These are phyloP conservation scores for Physocephala rufipes DNA, from an alignment of 2,888 invertebrate species.

Conservation along the genomic window DNA sequence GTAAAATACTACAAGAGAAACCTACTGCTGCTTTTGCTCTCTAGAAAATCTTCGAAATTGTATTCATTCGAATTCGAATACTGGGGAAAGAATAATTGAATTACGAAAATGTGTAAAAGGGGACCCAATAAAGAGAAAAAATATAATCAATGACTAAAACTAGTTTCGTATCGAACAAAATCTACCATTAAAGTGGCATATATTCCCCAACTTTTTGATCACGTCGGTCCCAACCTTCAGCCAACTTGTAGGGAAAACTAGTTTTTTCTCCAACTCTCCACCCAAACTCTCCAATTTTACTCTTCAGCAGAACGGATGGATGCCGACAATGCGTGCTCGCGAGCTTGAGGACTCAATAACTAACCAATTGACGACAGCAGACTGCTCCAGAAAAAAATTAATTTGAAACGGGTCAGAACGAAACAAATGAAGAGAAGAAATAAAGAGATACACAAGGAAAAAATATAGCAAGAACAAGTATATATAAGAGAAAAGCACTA, in stretches of 20 bases:
- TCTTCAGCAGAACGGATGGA: not conserved
- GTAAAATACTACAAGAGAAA: not conserved
- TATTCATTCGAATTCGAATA: not conserved
- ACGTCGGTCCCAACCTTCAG: not conserved
- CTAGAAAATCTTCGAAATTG: slow-evolving; percentile 25
- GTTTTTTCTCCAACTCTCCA: not conserved
- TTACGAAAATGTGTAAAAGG: slow-evolving; percentile 1
- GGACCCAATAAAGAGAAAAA: not conserved
- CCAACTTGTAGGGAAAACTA: slow-evolving; percentile 7
- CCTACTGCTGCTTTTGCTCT: slow-evolving; percentile 3
- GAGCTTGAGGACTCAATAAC: not conserved
- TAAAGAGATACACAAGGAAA: not conserved
- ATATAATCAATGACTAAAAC: slow-evolving; percentile 22
- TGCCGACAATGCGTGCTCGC: too few species aligned
- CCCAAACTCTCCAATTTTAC: not conserved
- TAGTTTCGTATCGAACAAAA: slow-evolving; percentile 7
- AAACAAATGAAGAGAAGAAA: not conserved
- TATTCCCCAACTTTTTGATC: not conserved
- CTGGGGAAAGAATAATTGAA: not conserved
- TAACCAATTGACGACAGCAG: not conserved
- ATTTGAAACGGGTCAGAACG: not conserved
- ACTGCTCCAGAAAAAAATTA: not conserved
- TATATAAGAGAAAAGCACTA: too few species aligned
- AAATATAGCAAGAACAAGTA: too few species aligned
- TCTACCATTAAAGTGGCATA: not conserved